Evolutionary conservation across 1,140 invertebrate species (phyloP), one percentile per base, ranked within the genome.

Genomic region (Anoplophora glabripennis): DNA sequence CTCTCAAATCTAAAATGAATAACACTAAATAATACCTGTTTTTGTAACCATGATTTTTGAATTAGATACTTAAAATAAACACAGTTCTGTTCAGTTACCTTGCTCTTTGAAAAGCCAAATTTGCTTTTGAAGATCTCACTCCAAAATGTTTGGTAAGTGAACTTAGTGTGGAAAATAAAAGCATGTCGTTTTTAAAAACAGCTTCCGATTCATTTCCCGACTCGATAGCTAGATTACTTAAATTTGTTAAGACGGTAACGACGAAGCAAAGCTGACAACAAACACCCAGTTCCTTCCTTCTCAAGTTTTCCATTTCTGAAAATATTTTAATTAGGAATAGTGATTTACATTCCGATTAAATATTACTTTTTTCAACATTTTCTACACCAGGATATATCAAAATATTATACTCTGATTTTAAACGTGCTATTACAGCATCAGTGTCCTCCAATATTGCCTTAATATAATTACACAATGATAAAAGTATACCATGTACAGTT

Each of bases 121-220:
- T 77, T n/a, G 73, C 66, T 46, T 67, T 57, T 1, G 66, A 75
- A 0, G 77, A 80, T 53, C 76, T 77, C 3, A 57, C 58, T 17
- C 67, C 63, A 45, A 82, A 81, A 71, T 83, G 80, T 65, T 80
- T 82, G 0, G 78, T 75, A 12, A 82, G 63, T 28, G 72, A 72
- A 51, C 71, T 75, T 5, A 81, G 57, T 38, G 76, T 65, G 34
- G 70, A 75, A 58, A 78, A 83, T 3, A 81, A 61, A 17, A 69
- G 63, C 17, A 76, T 72, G n/a, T 80, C 63, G 68, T 78, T 79
- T 66, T 78, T 81, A 3, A 81, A 78, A 7, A 77, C 65, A 3
- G 65, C 51, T 35, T 81, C 80, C 4, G 74, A 71, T 14, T 73
- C 61, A 47, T 56, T 64, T 36, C 76, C 79, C 18, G 74, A 66